phyloP scores from a whole-genome alignment of 2,888 invertebrate species.

The Diarsia rubi region DNA sequence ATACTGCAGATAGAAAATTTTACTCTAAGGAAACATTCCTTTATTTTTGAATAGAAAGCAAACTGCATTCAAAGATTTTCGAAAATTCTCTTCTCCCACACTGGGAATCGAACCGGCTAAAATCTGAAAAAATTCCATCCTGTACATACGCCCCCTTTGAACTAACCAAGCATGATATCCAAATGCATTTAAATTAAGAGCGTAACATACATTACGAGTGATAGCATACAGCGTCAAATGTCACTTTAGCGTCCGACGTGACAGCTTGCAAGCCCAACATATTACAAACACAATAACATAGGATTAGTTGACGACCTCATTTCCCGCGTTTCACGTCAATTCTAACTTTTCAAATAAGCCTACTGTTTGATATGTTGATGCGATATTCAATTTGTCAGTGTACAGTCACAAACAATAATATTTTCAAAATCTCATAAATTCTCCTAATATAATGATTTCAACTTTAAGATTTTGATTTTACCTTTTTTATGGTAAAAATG shows the following conservation, averaged over 20 bases:
- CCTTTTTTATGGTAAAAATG: too few relatives aligned
- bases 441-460: too few relatives aligned
- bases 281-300: slow-evolving; percentile 27
- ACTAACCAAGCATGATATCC: not conserved
- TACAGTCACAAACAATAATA: too few relatives aligned
- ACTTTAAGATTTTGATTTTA: too few relatives aligned
- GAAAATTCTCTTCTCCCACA: too few relatives aligned
- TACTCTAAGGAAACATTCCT: too few relatives aligned
- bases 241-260: slow-evolving; percentile 19
- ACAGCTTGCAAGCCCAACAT: slow-evolving; percentile 32
- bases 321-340: slow-evolving; percentile 6
- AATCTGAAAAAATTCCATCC: too few relatives aligned
- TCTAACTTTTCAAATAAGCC: slow-evolving; percentile 11
- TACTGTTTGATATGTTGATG: not conserved
- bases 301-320: slow-evolving; percentile 15
- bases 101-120: too few relatives aligned
- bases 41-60: too few relatives aligned
- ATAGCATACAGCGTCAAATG: slow-evolving; percentile 21
- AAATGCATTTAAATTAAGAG: slow-evolving; percentile 26
- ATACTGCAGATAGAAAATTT: too few relatives aligned
- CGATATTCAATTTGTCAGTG: slow-evolving; percentile 11
- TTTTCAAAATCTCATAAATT: too few relatives aligned
- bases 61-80: too few relatives aligned
- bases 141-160: not conserved
- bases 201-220: not conserved